Conservation (phyloP, 2,113 vertebrate genomes). For the Halcyon malimbica region DNA sequence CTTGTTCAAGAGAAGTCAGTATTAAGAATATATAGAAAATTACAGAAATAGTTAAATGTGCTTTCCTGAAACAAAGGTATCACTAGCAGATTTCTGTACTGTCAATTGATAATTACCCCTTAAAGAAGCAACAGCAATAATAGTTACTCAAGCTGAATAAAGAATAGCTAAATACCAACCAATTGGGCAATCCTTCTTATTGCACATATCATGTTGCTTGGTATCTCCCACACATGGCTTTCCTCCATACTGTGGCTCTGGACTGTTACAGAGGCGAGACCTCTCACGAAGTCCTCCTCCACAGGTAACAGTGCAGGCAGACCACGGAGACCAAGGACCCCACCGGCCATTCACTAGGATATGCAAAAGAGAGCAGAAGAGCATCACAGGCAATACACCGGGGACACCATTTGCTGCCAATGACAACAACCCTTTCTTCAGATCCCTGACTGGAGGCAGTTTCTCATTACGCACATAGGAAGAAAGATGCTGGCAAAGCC, state of each 20-base stretch:
- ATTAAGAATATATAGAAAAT: background rate
- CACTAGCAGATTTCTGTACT: background rate
- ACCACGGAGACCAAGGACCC: constrained; percentile 98
- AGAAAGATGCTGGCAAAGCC: background rate
- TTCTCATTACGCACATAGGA: background rate
- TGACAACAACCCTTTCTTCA: background rate
- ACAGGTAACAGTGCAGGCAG: constrained; percentile 89
- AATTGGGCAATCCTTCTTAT: constrained; percentile 86
- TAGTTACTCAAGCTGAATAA: background rate
- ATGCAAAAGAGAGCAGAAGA: background rate
- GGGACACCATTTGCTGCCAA: background rate
- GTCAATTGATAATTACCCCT: background rate
- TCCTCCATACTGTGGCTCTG: constrained; percentile 87
- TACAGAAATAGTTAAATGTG: background rate
- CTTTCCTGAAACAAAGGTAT: background rate
- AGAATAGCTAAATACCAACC: constrained; percentile 74
- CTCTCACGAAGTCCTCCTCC: constrained; percentile 88
- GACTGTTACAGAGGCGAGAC: constrained; percentile 89
- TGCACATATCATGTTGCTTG: constrained; percentile 86
- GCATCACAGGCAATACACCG: background rate
- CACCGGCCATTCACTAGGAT: constrained; percentile 90
- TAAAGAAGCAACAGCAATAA: background rate
- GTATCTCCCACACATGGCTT: constrained; percentile 84
- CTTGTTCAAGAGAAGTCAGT: background rate
- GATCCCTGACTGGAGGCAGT: background rate